Percentiles rank a stretch among this genome's conserved stretches.
Conservation (phyloP, 2,797 vertebrate species). For the Rhodeus uyekii region DNA sequence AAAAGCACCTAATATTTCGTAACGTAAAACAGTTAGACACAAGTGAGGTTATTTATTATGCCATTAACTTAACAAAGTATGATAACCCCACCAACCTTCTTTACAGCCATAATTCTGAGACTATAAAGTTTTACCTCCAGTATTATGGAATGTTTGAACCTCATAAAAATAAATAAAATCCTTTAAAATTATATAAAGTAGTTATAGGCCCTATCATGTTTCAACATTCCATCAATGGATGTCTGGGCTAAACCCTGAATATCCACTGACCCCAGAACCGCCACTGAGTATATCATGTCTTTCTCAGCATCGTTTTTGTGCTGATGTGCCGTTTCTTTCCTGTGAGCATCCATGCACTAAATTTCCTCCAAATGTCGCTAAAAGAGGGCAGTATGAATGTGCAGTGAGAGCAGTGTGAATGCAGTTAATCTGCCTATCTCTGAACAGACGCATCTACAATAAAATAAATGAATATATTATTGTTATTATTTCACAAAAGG, state of each 20-base stretch:
- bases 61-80: not conserved
- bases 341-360: not conserved
- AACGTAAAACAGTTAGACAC: not conserved
- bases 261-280: slow-evolving; percentile 23
- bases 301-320: slow-evolving; percentile 10
- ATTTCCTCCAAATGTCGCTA: not conserved
- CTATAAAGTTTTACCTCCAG: not conserved
- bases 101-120: not conserved
- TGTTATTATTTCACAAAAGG: not conserved
- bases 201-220: not conserved
- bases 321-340: slow-evolving; percentile 9
- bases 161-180: not conserved
- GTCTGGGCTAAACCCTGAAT: slow-evolving; percentile 6
- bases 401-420: slow-evolving; percentile 8
- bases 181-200: not conserved
- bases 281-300: not conserved
- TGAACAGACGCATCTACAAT: not conserved
- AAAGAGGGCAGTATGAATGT: not conserved
- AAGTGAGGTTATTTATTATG: not conserved
- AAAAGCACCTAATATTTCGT: not conserved
- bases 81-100: not conserved
- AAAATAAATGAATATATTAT: not conserved
- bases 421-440: slow-evolving; percentile 3
- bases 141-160: too few relatives aligned
- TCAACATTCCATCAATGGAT: not conserved